These are phyloP conservation scores for Squalus acanthias DNA, from an alignment of 2,797 vertebrate species.

Conservation along the genomic window DNA sequence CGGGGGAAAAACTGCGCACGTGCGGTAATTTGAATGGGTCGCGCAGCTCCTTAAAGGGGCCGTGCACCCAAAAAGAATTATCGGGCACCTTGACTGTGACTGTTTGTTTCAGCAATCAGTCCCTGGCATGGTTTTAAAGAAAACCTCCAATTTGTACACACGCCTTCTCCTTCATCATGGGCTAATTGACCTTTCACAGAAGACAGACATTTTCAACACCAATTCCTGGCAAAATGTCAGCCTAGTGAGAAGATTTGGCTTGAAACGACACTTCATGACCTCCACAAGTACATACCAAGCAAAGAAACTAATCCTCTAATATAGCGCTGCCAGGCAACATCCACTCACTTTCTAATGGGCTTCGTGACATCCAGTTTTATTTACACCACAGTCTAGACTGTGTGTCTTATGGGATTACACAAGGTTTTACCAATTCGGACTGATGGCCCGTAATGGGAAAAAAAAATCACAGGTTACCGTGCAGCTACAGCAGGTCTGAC, in stretches of 20 bases:
- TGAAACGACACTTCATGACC: background rate
- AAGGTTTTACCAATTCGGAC: background rate
- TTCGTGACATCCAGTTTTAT: background rate
- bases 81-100: background rate
- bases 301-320: background rate
- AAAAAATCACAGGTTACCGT: background rate
- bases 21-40: too few relatives aligned
- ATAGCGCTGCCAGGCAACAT: background rate
- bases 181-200: slow-evolving; percentile 13
- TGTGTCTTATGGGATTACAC: slow-evolving; percentile 13
- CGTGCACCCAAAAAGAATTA: too few relatives aligned
- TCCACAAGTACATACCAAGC: background rate
- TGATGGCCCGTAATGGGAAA: background rate
- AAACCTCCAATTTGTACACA: background rate
- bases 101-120: background rate
- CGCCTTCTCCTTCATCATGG: background rate
- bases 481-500: background rate
- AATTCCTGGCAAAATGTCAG: background rate
- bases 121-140: background rate
- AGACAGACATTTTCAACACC: background rate
- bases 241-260: background rate
- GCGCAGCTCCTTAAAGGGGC: too few relatives aligned
- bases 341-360: background rate
- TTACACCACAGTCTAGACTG: background rate
- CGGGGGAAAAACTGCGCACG: too few relatives aligned